Base-by-base conservation (phyloP, 1,140 invertebrate species). In the Odontomachus brunneus region DNA sequence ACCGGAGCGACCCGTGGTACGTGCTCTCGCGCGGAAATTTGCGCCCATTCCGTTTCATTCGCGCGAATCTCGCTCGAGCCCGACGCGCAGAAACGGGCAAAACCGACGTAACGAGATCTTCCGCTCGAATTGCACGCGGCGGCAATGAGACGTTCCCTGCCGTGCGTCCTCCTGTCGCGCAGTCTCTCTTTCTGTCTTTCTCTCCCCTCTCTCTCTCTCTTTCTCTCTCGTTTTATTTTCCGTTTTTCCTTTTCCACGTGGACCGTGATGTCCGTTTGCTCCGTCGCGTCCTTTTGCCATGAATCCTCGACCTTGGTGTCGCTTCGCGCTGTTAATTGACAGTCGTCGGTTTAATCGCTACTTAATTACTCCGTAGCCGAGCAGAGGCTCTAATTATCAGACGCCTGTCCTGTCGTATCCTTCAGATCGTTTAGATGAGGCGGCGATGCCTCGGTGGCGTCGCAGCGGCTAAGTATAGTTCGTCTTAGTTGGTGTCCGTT, bases 11-110 rank as follows among this genome's bases (percentile, higher is more conserved):
- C 33, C 33, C 53, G 24, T 24, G 12, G 17, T 72, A 73, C 72
- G 78, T 74, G 85, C 38, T 53, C 59, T 67, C 62, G 78, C 82
- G 80, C 38, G 66, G 73, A 88, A 90, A 90, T 90, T 90, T 82
- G 57, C 86, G 74, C 83, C 49, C 85, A 76, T 90, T 90, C 67
- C 87, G 87, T 84, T 89, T 86, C 82, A 88, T 89, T 88, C 82
- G 84, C 67, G 44, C 29, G 86, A 74, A 60, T 69, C 66, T 78
- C 55, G 24, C 2, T 49, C 53, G 15, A 17, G 44, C 44, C 22
- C 1, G 60, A n/a, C 51, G 7, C 26, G 65, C 83, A 60, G 69
- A 76, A 63, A 59, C 81, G 49, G 48, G 51, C 75, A n/a, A 55
- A 73, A 84, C 48, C 87, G 38, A 82, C 86, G 57, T 88, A 88